Conservation (phyloP, 2,888 invertebrate species). For the Cristatella mucedo region DNA sequence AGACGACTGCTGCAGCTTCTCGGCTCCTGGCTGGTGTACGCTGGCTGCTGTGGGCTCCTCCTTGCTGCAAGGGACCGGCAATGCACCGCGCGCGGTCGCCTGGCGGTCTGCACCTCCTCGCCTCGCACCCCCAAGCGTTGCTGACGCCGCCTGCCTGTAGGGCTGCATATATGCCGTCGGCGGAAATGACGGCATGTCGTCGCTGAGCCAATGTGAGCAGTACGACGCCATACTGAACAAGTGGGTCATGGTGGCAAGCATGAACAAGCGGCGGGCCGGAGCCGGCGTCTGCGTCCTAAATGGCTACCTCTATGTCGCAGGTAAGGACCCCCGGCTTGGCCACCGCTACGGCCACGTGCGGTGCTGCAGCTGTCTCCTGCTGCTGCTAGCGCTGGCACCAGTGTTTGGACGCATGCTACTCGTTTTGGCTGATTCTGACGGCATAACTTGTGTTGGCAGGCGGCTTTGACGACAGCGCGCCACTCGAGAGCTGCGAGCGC, state of each 20-base stretch:
- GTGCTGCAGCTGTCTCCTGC: no score
- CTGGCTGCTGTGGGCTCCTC: no score
- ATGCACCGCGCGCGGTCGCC: no score
- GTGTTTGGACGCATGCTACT: no score
- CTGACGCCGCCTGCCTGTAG: slow-evolving; percentile 11
- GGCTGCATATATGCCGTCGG: slow-evolving; percentile 28
- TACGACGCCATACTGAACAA: slow-evolving; percentile 40
- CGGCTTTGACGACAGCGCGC: slow-evolving; percentile 43
- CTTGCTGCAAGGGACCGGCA: no score
- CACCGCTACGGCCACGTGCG: no score
- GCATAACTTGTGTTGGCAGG: slow-evolving; percentile 19
- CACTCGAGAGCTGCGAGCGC: slow-evolving; percentile 39
- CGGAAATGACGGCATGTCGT: slow-evolving; percentile 40
- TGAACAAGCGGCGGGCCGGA: slow-evolving; percentile 41
- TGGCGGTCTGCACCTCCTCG: no score
- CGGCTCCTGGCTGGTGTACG: no score
- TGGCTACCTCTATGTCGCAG: slow-evolving; percentile 38
- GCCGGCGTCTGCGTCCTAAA: slow-evolving; percentile 41
- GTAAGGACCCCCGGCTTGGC: no score
- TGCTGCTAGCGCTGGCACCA: no score
- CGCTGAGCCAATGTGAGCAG: slow-evolving; percentile 40
- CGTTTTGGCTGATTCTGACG: no score
- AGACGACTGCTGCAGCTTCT: no score
- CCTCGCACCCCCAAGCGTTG: slow-evolving; percentile 7
- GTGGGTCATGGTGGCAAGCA: slow-evolving; percentile 38